These are phyloP conservation scores for Synanthedon tipuliformis DNA, from an alignment of 2,888 invertebrate species.

Conservation along the genomic window DNA sequence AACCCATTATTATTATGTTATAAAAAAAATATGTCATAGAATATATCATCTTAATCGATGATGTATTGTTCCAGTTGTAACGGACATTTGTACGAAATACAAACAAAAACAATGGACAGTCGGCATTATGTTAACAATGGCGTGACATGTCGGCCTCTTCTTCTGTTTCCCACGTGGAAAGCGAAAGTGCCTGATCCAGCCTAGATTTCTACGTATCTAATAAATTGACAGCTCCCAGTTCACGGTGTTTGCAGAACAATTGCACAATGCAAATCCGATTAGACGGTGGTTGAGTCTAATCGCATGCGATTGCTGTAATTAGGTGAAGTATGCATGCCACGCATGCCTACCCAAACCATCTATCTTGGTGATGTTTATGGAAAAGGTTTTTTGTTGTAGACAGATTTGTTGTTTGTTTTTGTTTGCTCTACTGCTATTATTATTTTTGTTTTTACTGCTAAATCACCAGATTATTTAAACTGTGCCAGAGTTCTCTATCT, in stretches of 20 bases:
- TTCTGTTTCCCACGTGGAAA: conserved; percentile 7
- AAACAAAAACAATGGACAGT: neutral
- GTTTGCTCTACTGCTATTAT: too few relatives aligned
- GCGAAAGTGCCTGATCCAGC: conserved; percentile 14
- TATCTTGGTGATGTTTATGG: too few relatives aligned
- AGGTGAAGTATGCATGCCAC: conserved; percentile 8
- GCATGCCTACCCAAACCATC: conserved; percentile 1
- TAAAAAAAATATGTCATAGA: too few relatives aligned
- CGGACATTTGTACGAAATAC: neutral
- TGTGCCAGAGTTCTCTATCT: too few relatives aligned
- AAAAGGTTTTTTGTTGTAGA: too few relatives aligned
- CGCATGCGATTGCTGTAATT: conserved; percentile 11
- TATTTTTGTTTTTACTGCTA: too few relatives aligned
- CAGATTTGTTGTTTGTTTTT: too few relatives aligned
- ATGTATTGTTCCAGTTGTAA: too few relatives aligned
- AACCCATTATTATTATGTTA: too few relatives aligned
- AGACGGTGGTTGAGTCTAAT: conserved; percentile 14
- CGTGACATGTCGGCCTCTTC: neutral
- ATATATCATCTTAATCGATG: too few relatives aligned
- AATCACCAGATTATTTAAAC: too few relatives aligned
- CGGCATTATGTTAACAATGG: neutral
- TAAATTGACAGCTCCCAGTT: neutral
- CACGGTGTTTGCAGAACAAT: conserved; percentile 10
- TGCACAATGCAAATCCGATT: conserved; percentile 22
- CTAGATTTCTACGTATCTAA: conserved; percentile 12